These are phyloP conservation scores for Furnarius figulus DNA, from an alignment of 2,113 vertebrate species.

Conservation along the genomic window DNA sequence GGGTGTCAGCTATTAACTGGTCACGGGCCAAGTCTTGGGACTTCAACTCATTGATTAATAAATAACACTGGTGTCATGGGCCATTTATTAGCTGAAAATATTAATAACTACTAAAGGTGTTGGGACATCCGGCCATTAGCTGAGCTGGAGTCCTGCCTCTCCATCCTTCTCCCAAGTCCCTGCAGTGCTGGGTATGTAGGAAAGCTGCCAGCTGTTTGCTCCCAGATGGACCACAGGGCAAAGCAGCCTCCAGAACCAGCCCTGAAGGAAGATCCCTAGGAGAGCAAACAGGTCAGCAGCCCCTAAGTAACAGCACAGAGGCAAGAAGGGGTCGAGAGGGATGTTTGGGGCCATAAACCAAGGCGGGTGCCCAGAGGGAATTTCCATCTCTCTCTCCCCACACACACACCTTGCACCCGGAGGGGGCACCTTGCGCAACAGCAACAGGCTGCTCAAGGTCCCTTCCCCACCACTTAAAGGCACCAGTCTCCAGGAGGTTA, in stretches of 20 bases:
- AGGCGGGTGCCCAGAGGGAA: background rate
- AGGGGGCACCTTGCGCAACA: background rate
- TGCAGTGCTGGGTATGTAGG: rapidly evolving
- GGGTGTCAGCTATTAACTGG: background rate
- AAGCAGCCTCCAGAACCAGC: background rate
- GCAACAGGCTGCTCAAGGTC: background rate
- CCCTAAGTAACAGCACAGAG: rapidly evolving
- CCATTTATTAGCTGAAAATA: conserved; percentile 51
- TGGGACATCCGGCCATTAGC: background rate
- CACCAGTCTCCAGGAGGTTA: conserved; percentile 9
- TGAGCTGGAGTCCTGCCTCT: background rate
- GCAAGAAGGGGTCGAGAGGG: rapidly evolving
- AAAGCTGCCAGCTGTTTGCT: background rate
- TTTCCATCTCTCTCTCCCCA: background rate
- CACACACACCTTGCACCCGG: background rate
- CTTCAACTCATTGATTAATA: conserved; percentile 39
- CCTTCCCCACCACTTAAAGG: background rate
- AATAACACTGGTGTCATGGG: conserved; percentile 11
- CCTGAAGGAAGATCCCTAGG: background rate
- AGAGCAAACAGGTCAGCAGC: background rate
- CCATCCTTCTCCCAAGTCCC: rapidly evolving
- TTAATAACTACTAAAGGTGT: background rate
- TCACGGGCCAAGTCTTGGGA: background rate
- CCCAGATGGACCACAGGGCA: rapidly evolving
- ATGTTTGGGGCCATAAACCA: background rate